Conservation (phyloP, 2,113 vertebrate species). For the Myiagra hebetior region DNA sequence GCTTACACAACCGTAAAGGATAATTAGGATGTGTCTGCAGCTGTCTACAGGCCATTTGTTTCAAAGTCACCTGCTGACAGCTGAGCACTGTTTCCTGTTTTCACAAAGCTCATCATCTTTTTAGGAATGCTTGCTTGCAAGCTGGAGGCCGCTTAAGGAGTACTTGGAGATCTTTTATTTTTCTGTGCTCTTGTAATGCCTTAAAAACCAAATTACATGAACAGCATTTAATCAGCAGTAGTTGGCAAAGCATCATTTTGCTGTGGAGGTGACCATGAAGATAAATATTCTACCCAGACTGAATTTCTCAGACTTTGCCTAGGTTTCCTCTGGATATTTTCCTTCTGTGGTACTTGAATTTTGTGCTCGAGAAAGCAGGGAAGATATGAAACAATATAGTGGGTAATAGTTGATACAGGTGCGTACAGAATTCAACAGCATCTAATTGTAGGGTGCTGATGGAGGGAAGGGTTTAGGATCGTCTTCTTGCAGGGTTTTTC, state of each 20-base stretch:
- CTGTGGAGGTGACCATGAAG: not conserved
- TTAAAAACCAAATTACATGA: not conserved
- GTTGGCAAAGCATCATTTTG: not conserved
- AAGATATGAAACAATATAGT: not conserved
- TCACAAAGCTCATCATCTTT: not conserved
- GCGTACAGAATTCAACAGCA: accelerated
- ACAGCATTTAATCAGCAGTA: accelerated
- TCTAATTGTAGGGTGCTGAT: not conserved
- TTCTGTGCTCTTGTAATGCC: not conserved
- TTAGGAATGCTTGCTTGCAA: not conserved
- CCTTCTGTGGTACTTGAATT: not conserved
- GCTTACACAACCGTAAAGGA: not conserved
- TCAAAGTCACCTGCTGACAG: not conserved
- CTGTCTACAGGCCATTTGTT: not conserved
- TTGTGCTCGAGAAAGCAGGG: not conserved
- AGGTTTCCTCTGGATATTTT: not conserved
- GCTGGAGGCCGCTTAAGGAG: not conserved
- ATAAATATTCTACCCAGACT: not conserved
- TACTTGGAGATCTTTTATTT: not conserved
- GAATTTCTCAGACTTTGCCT: not conserved
- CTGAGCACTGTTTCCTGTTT: not conserved
- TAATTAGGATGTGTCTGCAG: not conserved
- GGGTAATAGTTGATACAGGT: not conserved
- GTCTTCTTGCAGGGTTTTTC: not conserved
- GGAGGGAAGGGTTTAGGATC: not conserved